phyloP scores from a whole-genome alignment of 2,113 vertebrate genomes.

The Ceratotherium simum region DNA sequence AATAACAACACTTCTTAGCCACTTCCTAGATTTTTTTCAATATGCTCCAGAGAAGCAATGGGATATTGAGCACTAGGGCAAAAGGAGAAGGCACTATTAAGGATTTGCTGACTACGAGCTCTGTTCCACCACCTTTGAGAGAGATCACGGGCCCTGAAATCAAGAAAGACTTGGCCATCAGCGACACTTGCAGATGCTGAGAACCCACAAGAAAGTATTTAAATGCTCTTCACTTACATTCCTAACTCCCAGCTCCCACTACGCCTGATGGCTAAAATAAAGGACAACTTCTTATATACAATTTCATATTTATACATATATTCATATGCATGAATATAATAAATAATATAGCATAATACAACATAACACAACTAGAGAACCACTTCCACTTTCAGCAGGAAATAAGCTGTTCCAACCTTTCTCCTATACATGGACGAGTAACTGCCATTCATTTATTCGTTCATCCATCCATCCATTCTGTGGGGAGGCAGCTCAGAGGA shows the following conservation, averaged over 20 bases:
- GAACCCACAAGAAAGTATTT: background rate
- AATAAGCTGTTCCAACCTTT: background rate
- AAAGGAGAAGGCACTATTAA: background rate
- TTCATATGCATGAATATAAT: background rate
- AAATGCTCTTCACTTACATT: background rate
- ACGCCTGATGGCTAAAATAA: background rate
- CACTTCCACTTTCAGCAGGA: background rate
- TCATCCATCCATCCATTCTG: background rate
- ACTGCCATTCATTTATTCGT: background rate
- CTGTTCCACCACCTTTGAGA: background rate
- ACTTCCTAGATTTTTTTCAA: background rate
- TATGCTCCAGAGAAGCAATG: background rate
- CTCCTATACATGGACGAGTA: background rate
- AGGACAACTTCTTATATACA: background rate
- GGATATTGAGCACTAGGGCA: background rate
- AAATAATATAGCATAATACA: background rate
- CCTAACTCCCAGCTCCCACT: background rate
- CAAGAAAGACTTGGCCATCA: background rate
- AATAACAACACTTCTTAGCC: background rate
- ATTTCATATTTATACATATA: background rate
- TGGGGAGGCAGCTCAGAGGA: background rate
- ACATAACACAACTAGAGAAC: background rate
- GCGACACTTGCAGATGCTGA: background rate
- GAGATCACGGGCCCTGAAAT: background rate
- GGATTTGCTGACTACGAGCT: background rate